A percentile compares a stretch with the other conserved stretches of the same genome.
Evolutionary conservation across 2,888 invertebrate genomes (phyloP).

Genomic region (Apoda limacodes): DNA sequence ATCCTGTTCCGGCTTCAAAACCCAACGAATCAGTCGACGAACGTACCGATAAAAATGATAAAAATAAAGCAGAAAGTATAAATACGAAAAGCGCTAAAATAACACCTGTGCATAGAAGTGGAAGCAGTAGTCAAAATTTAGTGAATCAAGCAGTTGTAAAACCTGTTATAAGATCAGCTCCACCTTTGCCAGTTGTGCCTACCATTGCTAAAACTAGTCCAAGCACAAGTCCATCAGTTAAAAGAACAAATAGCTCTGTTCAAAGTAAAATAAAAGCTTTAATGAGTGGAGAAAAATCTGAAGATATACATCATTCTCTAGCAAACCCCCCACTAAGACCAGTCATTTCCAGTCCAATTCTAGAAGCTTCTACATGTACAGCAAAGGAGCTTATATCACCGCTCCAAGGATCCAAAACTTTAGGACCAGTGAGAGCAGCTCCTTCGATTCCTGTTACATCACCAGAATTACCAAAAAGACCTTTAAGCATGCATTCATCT

Average conservation of each 20-base stretch:
- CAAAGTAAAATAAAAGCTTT: conserved; percentile 58
- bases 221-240: conserved; percentile 47
- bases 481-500: conserved; percentile 58
- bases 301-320: conserved; percentile 40
- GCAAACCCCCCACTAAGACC: conserved; percentile 78
- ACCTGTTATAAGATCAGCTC: conserved; percentile 69
- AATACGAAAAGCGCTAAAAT: conserved; percentile 66
- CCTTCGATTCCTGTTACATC: conserved; percentile 58
- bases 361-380: conserved; percentile 85
- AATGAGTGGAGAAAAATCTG: conserved; percentile 49
- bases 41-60: conserved; percentile 13
- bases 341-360: conserved; percentile 83
- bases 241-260: conserved; percentile 50
- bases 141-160: conserved; percentile 44
- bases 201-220: conserved; percentile 39
- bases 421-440: conserved; percentile 71
- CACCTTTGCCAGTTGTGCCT: conserved; percentile 73
- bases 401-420: conserved; percentile 69
- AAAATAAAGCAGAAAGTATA: conserved; percentile 22
- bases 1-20: conserved; percentile 38
- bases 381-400: conserved; percentile 79
- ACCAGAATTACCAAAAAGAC: conserved; percentile 56
- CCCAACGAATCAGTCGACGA: conserved; percentile 22
- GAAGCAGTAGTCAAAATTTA: conserved; percentile 47
- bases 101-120: conserved; percentile 54